phyloP scores from a whole-genome alignment of 1,140 invertebrate genomes.

The Himalopsyche phryganea region DNA sequence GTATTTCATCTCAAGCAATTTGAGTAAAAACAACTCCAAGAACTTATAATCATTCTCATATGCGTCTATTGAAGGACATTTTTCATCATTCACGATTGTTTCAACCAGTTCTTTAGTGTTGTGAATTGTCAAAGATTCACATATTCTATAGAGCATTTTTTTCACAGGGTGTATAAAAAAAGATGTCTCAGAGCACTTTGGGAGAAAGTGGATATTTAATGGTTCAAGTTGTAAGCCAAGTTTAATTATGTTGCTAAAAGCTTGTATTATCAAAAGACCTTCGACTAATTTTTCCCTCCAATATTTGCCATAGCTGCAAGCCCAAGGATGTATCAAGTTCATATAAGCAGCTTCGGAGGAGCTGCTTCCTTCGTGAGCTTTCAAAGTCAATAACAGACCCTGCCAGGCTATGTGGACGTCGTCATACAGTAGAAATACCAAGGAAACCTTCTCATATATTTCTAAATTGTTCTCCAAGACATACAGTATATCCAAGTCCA shows the following conservation, averaged over 20 bases:
- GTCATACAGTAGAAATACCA: conserved; percentile 29
- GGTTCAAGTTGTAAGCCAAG: conserved; percentile 1
- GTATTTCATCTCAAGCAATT: conserved; percentile 10
- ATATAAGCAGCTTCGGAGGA: neutral
- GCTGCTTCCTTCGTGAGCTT: neutral
- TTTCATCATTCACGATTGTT: neutral
- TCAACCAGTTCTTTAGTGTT: conserved; percentile 15
- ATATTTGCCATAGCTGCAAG: neutral
- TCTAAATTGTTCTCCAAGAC: conserved; percentile 11
- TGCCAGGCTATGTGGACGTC: conserved; percentile 15
- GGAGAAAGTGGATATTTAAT: conserved; percentile 21
- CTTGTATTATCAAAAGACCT: conserved; percentile 14
- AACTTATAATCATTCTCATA: conserved; percentile 5
- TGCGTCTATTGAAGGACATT: neutral
- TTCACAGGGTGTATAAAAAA: conserved; percentile 26
- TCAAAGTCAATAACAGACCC: neutral
- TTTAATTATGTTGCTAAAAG: conserved; percentile 7
- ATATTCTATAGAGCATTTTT: conserved; percentile 22
- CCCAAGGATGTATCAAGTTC: conserved; percentile 16
- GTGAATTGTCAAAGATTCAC: conserved; percentile 8
- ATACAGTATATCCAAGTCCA: conserved; percentile 20
- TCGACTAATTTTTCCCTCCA: conserved; percentile 27
- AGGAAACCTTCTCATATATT: conserved; percentile 22
- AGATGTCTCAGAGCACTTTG: conserved; percentile 11
- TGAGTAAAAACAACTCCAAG: conserved; percentile 24